phyloP scores from a whole-genome alignment of 2,797 vertebrate species.

The Syngnathus rostellatus region DNA sequence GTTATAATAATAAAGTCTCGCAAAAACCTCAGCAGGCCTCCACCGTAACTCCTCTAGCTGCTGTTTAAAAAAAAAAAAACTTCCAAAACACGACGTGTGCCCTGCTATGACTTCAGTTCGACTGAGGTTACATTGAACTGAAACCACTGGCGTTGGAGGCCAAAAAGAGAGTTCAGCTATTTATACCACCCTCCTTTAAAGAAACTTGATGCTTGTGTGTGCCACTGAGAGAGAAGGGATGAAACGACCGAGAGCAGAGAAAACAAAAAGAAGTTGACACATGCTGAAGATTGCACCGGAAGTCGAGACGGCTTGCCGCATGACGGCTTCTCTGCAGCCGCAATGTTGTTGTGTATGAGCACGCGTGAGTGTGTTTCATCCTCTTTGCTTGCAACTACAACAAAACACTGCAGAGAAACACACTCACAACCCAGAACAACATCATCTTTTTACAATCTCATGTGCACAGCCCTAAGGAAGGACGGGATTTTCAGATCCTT shows the following conservation, averaged over 20 bases:
- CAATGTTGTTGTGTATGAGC: constrained; percentile 17
- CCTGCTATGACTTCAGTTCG: constrained; percentile 36
- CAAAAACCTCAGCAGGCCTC: not conserved
- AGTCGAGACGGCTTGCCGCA: constrained; percentile 31
- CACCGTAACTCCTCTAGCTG: constrained; percentile 34
- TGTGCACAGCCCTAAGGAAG: constrained; percentile 49
- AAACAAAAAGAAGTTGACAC: constrained; percentile 10
- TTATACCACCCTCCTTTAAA: constrained; percentile 37
- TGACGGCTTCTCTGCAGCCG: not conserved
- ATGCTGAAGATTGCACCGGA: constrained; percentile 31
- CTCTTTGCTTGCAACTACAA: constrained; percentile 32
- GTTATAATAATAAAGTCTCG: constrained; percentile 30
- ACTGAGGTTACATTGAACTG: constrained; percentile 44
- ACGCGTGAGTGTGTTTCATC: constrained; percentile 25
- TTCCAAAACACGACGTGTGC: constrained; percentile 15
- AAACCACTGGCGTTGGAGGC: constrained; percentile 47
- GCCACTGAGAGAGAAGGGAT: constrained; percentile 40
- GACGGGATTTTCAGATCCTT: constrained; percentile 63
- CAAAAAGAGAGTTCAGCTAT: constrained; percentile 47
- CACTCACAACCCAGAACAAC: not conserved
- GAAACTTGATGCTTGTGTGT: constrained; percentile 54
- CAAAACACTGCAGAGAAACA: not conserved
- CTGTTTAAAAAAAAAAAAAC: constrained; percentile 17
- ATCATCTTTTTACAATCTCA: constrained; percentile 16
- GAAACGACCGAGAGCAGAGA: constrained; percentile 16